Conservation (phyloP, 2,797 vertebrate genomes). For the Semaprochilodus insignis region DNA sequence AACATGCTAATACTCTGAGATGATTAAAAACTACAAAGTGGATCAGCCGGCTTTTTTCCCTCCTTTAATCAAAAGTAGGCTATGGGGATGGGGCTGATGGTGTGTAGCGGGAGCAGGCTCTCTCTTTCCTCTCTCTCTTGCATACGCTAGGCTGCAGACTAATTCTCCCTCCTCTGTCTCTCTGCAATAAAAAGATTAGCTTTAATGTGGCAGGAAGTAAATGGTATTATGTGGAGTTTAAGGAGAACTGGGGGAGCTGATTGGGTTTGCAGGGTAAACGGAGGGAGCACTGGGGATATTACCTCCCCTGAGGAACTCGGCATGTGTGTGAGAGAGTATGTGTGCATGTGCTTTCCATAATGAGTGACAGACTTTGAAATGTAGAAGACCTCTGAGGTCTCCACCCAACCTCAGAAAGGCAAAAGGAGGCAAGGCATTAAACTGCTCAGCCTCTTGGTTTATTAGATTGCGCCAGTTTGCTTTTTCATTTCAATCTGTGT, state of each 20-base stretch:
- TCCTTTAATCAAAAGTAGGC: conserved; percentile 52
- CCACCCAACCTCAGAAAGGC: conserved; percentile 25
- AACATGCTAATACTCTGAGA: conserved; percentile 55
- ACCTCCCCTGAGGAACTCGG: conserved; percentile 30
- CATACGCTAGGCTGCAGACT: conserved; percentile 25
- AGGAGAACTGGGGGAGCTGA: conserved; percentile 49
- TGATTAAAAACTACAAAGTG: conserved; percentile 59
- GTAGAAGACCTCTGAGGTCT: conserved; percentile 41
- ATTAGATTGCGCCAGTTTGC: conserved; percentile 44
- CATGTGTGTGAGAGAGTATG: conserved; percentile 19
- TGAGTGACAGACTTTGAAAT: conserved; percentile 35
- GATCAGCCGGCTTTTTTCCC: conserved; percentile 37
- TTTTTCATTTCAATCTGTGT: conserved; percentile 41
- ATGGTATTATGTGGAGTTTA: conserved; percentile 59
- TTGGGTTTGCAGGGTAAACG: conserved; percentile 50
- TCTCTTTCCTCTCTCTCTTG: not conserved
- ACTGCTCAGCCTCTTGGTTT: conserved; percentile 20
- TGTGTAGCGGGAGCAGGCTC: conserved; percentile 16
- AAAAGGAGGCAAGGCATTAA: conserved; percentile 36
- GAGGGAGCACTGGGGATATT: conserved; percentile 49
- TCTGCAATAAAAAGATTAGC: conserved; percentile 63
- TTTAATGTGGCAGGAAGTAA: conserved; percentile 64
- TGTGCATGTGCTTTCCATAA: conserved; percentile 19
- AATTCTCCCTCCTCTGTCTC: conserved; percentile 38
- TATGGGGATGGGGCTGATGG: conserved; percentile 30